A percentile compares a stretch with the other conserved stretches of the same genome.
Evolutionary conservation across 2,113 vertebrate genomes (phyloP).

Genomic region (Cryptomyrus ogoouensis): DNA sequence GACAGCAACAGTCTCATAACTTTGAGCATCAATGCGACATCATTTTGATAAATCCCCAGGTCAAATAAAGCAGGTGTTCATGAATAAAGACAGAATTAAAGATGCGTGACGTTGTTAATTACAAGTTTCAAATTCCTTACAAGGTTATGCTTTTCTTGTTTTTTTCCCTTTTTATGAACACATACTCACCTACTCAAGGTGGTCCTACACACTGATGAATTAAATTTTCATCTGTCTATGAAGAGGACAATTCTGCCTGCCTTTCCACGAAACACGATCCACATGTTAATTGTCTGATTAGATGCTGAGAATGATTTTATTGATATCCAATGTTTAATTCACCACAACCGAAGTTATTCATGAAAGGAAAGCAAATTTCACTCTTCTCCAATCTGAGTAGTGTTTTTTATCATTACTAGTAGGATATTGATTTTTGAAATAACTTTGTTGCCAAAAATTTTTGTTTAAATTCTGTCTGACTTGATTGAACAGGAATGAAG

Average conservation of each 20-base stretch:
- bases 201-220: not conserved
- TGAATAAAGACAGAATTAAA: slow-evolving; percentile 18
- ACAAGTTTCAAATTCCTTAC: not conserved
- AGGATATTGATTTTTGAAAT: not conserved
- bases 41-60: not conserved
- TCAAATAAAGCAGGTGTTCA: slow-evolving; percentile 17
- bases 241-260: not conserved
- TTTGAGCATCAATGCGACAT: not conserved
- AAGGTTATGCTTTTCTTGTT: slow-evolving; percentile 4
- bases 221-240: not conserved
- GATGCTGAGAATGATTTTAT: not conserved
- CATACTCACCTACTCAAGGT: slow-evolving; percentile 4
- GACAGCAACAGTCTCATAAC: not conserved
- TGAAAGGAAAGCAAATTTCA: not conserved
- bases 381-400: not conserved
- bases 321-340: not conserved
- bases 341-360: not conserved
- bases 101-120: slow-evolving; percentile 14
- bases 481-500: not conserved
- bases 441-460: not conserved
- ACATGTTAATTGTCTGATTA: not conserved
- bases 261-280: not conserved
- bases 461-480: not conserved
- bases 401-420: not conserved
- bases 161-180: not conserved